Evolutionary conservation across 2,888 invertebrate genomes (phyloP), one percentile per base, ranked within the genome.

Genomic region (Ormyrus labotus): DNA sequence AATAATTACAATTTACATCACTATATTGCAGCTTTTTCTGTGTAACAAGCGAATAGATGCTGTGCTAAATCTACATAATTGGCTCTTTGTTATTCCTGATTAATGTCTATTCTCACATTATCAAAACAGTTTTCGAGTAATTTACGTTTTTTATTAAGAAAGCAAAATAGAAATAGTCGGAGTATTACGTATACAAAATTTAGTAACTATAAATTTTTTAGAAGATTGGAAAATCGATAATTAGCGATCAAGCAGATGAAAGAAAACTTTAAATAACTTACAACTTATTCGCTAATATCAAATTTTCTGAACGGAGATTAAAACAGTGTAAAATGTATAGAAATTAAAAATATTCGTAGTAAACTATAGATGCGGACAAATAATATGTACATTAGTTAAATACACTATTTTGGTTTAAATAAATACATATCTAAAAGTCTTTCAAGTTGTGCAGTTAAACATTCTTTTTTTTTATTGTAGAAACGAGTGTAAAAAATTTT

Each of bases 351-450:
- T 55, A 70, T 60, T 57, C 19, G 57, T 74, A 75, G 70, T 53
- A 67, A 78, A 57, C 63, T 58, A 61, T 69, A 64, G n/a, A 63
- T 11, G 11, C 47, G 51, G 11, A 13, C 61, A 68, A 55, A 63
- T 60, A 60, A 71, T 75, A 78, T 81, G 34, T 76, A 81, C 78
- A 78, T 9, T 63, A 72, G 47, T 73, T 34, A 63, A 71, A 47
- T 53, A 61, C 50, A 47, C 55, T 78, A 77, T 55, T 67, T 77
- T 47, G 70, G 9, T 65, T 63, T 77, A 72, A 65, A 77, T 64
- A 81, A 81, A 80, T 80, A 80, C n/a, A 75, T 19, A 70, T 75
- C 70, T 69, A 80, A 72, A 80, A 81, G 68, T 73, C 69, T 73
- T 78, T 19, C 11, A 53, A 64, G 58, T 80, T 74, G 58, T 74